Conservation (phyloP, 2,113 vertebrate genomes). For the Nothocercus julius region DNA sequence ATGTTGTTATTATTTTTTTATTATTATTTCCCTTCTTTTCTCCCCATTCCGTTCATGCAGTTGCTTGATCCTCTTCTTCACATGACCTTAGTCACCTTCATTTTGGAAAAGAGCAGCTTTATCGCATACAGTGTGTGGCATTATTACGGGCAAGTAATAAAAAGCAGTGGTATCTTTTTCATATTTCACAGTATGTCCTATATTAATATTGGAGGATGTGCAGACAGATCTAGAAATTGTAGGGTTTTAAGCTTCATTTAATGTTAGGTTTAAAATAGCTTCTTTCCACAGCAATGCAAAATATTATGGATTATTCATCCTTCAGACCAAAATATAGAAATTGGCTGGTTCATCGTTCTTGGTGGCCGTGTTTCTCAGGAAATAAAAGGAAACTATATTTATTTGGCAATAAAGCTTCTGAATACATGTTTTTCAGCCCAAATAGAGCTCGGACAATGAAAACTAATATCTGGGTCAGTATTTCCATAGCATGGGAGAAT, state of each 20-base stretch:
- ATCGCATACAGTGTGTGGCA: no score
- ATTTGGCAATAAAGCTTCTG: neutral
- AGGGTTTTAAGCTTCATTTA: neutral
- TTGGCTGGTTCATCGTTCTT: neutral
- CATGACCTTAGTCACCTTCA: neutral
- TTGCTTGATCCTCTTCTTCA: neutral
- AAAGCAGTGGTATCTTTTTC: neutral
- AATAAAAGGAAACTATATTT: neutral
- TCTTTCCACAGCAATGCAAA: neutral
- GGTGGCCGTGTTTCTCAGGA: fast-evolving
- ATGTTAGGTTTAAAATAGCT: neutral
- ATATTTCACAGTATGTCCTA: neutral
- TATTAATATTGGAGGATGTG: neutral
- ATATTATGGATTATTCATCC: neutral
- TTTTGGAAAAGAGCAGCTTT: neutral
- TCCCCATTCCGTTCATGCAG: neutral
- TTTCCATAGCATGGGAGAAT: neutral
- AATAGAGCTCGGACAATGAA: neutral
- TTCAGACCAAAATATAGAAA: neutral
- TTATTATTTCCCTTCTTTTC: no score
- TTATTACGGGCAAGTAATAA: neutral
- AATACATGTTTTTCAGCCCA: neutral
- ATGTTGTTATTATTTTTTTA: no score
- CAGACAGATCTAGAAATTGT: neutral
- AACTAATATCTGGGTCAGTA: neutral